Evolutionary conservation across 2,888 invertebrate genomes (phyloP), one percentile per base, ranked within the genome.

Genomic region (Drosophila nr. medialis): DNA sequence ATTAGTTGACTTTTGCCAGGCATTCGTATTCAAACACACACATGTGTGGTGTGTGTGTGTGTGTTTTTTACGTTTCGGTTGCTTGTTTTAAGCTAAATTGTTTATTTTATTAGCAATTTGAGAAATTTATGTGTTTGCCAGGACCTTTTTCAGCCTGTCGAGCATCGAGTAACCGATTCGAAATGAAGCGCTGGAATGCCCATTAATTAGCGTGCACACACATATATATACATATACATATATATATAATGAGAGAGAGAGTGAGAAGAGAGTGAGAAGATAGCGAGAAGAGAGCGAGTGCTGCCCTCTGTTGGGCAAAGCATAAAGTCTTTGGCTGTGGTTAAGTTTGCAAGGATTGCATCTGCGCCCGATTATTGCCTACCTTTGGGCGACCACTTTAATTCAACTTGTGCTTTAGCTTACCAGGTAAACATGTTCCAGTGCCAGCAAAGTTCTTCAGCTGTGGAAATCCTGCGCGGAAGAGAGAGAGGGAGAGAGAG

Each of bases 371-470:
- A n/a, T 24, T 59, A 48, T 77, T 81, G 85, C 77, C 90, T 85
- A 85, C 77, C 86, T 88, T 85, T 88, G 72, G 85, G 85, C 88
- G 73, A 32, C 0, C 7, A 1, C 56, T 60, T 49, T 63, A 71
- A 68, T 58, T 29, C 24, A 24, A 38, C 7, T 36, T 3, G 21
- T 42, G 24, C 24, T 30, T 32, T 6, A 21, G 79, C 90, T 92
- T 86, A 93, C 93, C 92, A 34, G 91, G 74, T 64, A 93, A 78
- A 79, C 92, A 92, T 21, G 90, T 83, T 72, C 87, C 92, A 29
- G 88, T 71, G 50, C 89, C 81, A n/a, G 90, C 89, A 72, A 93
- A 93, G 67, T 80, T 89, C 59, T 93, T 93, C 38, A 93, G 70
- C 76, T 93, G 93, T 38, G 92, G 83, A 74, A 93, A 93, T 55